Percentiles rank a stretch among this genome's conserved stretches.
Evolutionary conservation across 2,113 vertebrate species (phyloP).

Genomic region (Mugil cephalus): DNA sequence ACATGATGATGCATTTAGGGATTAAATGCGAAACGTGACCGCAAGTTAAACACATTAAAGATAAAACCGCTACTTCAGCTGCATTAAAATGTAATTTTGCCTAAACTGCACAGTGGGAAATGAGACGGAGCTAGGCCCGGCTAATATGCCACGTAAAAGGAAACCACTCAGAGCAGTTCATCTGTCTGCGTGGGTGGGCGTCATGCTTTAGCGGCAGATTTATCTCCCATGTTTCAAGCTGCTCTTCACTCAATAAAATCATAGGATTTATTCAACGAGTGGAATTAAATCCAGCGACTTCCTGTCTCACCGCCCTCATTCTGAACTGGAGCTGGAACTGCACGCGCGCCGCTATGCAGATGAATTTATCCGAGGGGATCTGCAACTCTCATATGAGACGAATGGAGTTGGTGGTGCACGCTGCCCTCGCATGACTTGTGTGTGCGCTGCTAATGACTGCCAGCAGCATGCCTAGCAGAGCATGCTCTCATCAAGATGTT

Average conservation of each 20-base stretch:
- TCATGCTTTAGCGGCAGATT: constrained; percentile 38
- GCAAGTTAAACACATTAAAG: not conserved
- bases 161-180: not conserved
- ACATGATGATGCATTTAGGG: not conserved
- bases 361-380: constrained; percentile 7
- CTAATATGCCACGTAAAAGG: constrained; percentile 5
- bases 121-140: not conserved
- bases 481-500: constrained; percentile 27
- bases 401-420: constrained; percentile 1
- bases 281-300: constrained; percentile 46
- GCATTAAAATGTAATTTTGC: not conserved
- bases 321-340: constrained; percentile 30
- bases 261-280: constrained; percentile 58
- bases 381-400: constrained; percentile 3
- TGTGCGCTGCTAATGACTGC: constrained; percentile 32
- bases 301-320: not conserved
- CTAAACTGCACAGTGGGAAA: not conserved
- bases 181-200: not conserved
- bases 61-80: not conserved
- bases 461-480: constrained; percentile 23
- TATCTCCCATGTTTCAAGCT: constrained; percentile 29
- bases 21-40: not conserved
- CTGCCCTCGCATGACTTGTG: not conserved
- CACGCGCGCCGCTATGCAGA: constrained; percentile 18
- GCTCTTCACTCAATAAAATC: constrained; percentile 42